Base-by-base conservation (phyloP, 2,888 invertebrate genomes). In the Metallyticus violacea region DNA sequence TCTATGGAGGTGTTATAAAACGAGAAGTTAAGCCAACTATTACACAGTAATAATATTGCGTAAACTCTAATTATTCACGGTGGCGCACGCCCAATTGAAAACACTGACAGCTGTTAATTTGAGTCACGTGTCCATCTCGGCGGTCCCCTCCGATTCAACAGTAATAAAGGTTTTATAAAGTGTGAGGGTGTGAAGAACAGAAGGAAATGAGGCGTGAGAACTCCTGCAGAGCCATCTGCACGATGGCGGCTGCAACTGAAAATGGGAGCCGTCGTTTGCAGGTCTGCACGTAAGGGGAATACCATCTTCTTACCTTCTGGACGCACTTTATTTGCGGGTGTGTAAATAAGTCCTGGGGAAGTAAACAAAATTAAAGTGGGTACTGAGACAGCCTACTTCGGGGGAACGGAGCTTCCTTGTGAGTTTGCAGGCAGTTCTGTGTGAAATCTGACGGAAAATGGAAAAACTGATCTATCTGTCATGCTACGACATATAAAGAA, bases 171-270 rank as follows among this genome's bases (percentile, higher is more conserved):
- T n/a, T 27, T 26, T 26, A n/a, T 77, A 25, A 77, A 77, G 62
- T 76, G 62, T 26, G 81, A 30, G 77, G 81, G 86, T 29, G 27
- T 77, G 86, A 78, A 78, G 30, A 81, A 40, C 77, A 79, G 29
- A 78, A 62, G 77, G 81, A 78, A 77, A 85, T 82, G 85, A 85
- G 78, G 77, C 87, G 87, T 85, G 87, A 81, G 87, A 85, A 85
- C 78, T 30, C 80, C 26, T 22, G 30, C 82, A 86, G 86, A 83
- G 86, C 81, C 86, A 86, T 86, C 86, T 86, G 77, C 82, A 15
- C 28, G 26, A 25, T 27, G 27, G 27, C 30, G 29, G 27, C 40
- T 27, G 86, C 78, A 86, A 86, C 86, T 86, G 76, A 77, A 77
- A 77, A 26, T 77, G 83, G 77, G 2, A 15, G 1, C 28, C 27